These are phyloP conservation scores for Lateolabrax maculatus DNA, from an alignment of 2,797 vertebrate genomes.

Conservation along the genomic window DNA sequence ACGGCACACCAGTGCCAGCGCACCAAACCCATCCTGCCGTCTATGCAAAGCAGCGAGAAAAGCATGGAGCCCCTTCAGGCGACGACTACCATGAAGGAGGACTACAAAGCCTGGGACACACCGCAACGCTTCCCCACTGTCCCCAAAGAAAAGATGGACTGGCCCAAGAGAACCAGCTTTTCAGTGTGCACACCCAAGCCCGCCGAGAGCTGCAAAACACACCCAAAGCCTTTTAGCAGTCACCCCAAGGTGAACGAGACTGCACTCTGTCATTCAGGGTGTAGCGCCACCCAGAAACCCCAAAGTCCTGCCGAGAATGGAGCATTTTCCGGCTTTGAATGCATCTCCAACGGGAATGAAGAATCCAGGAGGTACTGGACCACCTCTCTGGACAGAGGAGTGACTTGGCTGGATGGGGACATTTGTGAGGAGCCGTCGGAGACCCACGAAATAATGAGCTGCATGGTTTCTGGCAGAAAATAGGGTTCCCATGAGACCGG, in stretches of 20 bases:
- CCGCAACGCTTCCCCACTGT: background rate
- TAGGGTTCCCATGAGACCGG: slow-evolving; percentile 19
- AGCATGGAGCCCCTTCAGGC: slow-evolving; percentile 7
- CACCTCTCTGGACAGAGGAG: background rate
- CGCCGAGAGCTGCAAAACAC: background rate
- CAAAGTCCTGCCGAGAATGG: slow-evolving; percentile 3
- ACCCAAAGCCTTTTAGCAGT: background rate
- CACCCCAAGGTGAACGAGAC: background rate
- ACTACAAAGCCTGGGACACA: slow-evolving; percentile 42
- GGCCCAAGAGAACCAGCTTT: slow-evolving; percentile 1
- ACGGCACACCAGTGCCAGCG: slow-evolving; percentile 10
- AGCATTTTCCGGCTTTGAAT: background rate
- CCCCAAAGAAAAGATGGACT: background rate
- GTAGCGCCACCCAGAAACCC: background rate
- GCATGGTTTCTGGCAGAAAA: slow-evolving; percentile 9
- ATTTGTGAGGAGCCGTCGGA: background rate
- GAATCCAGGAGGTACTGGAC: slow-evolving; percentile 31
- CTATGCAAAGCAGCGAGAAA: background rate
- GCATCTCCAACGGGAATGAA: background rate
- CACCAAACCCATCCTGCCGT: background rate
- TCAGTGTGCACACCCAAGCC: background rate
- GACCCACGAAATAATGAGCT: background rate
- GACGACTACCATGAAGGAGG: slow-evolving; percentile 42
- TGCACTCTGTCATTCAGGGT: background rate
- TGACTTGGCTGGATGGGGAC: background rate